Conservation (phyloP, 2,113 vertebrate species). For the Tachuris rubrigastra region DNA sequence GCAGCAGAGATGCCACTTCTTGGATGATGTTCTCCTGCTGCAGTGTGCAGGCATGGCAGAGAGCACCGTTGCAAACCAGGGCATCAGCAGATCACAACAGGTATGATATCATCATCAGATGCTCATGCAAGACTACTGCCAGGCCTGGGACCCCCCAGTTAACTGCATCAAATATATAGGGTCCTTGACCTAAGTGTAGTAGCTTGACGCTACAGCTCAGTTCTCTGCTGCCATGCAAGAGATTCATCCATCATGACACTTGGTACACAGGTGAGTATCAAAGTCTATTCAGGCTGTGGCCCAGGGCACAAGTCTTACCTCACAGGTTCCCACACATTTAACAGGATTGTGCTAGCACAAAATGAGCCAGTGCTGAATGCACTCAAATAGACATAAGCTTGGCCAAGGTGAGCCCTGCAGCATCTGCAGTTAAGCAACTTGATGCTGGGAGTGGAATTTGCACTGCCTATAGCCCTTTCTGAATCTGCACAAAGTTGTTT, state of each 20-base stretch:
- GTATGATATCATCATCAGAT: not conserved
- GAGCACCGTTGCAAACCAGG: accelerated
- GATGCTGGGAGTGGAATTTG: not conserved
- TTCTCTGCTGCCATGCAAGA: not conserved
- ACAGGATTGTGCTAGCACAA: not conserved
- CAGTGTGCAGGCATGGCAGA: accelerated
- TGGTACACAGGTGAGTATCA: not conserved
- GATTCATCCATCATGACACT: not conserved
- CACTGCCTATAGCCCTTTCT: not conserved
- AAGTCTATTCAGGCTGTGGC: not conserved
- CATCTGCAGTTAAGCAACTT: not conserved
- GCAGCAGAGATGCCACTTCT: not conserved
- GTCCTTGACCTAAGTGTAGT: not conserved
- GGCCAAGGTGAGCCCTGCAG: not conserved
- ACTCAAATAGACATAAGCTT: not conserved
- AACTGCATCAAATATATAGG: not conserved
- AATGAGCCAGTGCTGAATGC: not conserved
- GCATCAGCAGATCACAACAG: not conserved
- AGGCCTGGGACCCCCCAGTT: not conserved
- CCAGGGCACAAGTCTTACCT: not conserved
- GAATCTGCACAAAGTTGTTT: not conserved
- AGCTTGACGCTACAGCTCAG: not conserved
- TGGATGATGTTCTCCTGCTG: not conserved
- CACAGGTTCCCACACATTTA: not conserved
- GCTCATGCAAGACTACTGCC: not conserved